Base-by-base conservation (phyloP, 2,113 vertebrate species). In the Toxotes chatareus region DNA sequence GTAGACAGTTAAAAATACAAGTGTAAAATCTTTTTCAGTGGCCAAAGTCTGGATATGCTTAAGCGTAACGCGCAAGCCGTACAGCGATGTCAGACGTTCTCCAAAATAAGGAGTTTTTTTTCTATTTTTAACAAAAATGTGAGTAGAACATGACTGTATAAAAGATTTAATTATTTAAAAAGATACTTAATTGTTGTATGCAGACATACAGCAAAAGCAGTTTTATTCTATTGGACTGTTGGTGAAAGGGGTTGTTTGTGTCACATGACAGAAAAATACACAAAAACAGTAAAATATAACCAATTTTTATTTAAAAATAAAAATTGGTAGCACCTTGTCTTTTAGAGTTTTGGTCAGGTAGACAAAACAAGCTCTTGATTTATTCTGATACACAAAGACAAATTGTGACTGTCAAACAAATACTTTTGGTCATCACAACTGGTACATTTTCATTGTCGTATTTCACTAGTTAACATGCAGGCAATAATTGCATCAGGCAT, bases 341-440 rank as follows among this genome's bases (percentile, higher is more conserved):
- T 63, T 86, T 49, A 77, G 38, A 65, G 68, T 78, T 90, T 91
- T 88, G 86, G 90, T 94, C 87, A 67, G 31, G 53, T 76, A 80
- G 69, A 89, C 55, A 92, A 84, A 86, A 89, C 34, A 11, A 78
- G 17, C 53, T 84, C 69, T 53, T 36, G 13, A 83, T 83, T 88
- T 84, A 57, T 83, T 84, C 61, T 56, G 78, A 89, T 68, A 91
- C 61, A 90, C 74, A 81, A 78, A 87, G 67, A 90, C 83, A 88
- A 80, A 82, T 79, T 85, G 83, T 84, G 79, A 88, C 78, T 76
- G 60, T 80, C 60, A 51, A 83, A 85, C 81, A 88, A 90, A 92
- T 84, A 93, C 83, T 86, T 91, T 92, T 91, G 90, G 90, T 92
- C 88, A 86, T 91, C 80, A 88, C 89, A 91, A 85, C 65, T 80